Base-by-base conservation (phyloP, 2,113 vertebrate genomes). In the Misgurnus mizolepis region DNA sequence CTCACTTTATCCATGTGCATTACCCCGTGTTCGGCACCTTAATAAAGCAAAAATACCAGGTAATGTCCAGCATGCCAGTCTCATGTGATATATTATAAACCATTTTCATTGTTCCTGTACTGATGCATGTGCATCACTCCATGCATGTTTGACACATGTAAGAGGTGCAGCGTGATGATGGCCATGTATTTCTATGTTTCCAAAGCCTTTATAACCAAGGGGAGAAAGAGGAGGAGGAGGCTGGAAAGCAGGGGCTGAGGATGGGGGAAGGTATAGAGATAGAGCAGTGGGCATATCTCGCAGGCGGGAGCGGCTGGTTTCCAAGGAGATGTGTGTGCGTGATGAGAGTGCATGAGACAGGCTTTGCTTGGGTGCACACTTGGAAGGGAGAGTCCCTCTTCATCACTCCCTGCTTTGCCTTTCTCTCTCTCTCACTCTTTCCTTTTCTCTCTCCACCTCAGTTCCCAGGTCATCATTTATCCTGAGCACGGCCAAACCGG, bases 301-400 rank as follows among this genome's bases (percentile, higher is more conserved):
- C 71, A 80, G 73, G 55, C 80, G 72, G 80, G 85, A 82, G 85
- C 75, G 78, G 80, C 68, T 84, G 78, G 87, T 86, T 85, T 80
- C 85, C 85, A 82, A 85, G 84, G 83, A 77, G 85, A 76, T 40
- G 78, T 83, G 66, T 73, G 75, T 65, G 72, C 53, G 34, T 87
- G 85, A 86, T 82, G 83, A 82, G 87, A 86, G 80, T 85, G 78
- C 78, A 78, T 79, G 80, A 82, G 85, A 86, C 83, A 86, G 78
- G 83, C 68, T 84, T 49, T 84, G 76, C 65, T 78, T 41, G 61
- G 62, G 55, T 69, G 69, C 84, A 83, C 79, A 84, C 53, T 78
- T 80, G 27, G 60, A 82, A 55, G 76, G 76, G 47, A 61, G 76
- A 85, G 75, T 67, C 45, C 56, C 64, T 80, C 55, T 69, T 70